Conservation (phyloP, 2,113 vertebrate genomes). For the Acrocephalus arundinaceus region DNA sequence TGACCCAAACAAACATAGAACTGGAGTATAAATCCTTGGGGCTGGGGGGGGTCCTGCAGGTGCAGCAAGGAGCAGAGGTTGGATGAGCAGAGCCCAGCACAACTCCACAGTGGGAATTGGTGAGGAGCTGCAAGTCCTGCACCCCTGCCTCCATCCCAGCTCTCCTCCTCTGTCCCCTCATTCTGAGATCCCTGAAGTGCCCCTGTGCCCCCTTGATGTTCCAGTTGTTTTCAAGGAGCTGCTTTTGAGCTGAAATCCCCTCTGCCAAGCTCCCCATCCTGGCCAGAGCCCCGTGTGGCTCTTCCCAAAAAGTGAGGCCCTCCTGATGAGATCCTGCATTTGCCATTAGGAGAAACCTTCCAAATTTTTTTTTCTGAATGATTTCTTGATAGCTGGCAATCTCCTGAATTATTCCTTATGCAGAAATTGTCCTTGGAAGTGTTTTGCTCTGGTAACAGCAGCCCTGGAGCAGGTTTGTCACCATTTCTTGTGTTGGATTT, state of each 20-base stretch:
- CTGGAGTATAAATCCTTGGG: not conserved
- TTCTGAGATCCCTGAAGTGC: not conserved
- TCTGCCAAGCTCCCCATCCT: not conserved
- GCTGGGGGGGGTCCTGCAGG: not conserved
- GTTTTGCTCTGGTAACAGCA: not conserved
- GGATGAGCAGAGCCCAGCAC: not conserved
- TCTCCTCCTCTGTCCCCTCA: not conserved
- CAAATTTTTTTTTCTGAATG: not conserved
- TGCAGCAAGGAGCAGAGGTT: not conserved
- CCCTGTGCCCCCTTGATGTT: not conserved
- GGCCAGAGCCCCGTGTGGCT: not conserved
- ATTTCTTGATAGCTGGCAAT: conserved; percentile 24
- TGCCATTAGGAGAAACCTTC: conserved; percentile 11
- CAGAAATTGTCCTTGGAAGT: not conserved
- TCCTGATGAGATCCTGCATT: not conserved
- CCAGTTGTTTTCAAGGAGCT: conserved; percentile 10
- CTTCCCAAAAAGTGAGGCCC: not conserved
- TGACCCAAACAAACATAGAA: not conserved
- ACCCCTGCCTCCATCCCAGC: not conserved
- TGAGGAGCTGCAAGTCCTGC: not conserved
- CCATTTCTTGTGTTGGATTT: not conserved
- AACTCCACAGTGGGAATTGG: fast-evolving
- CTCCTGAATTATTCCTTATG: not conserved
- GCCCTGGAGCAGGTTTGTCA: not conserved
- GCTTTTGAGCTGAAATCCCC: conserved; percentile 20